Conservation (phyloP, 1,140 invertebrate species). For the Macrosteles quadrilineatus region DNA sequence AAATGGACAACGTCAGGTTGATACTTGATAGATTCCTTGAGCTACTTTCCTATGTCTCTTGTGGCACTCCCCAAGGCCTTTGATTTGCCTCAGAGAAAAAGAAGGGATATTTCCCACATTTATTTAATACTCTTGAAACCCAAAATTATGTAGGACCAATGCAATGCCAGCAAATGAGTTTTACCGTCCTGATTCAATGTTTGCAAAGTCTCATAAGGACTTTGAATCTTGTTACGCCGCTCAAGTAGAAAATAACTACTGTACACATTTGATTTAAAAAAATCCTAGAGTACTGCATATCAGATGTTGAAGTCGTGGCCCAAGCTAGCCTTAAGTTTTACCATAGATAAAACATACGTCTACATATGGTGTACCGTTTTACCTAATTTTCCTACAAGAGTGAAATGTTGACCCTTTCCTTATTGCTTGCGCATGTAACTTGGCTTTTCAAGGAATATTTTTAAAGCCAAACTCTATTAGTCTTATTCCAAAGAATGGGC, state of each 20-base stretch:
- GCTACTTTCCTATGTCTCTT: constrained; percentile 43
- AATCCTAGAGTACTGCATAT: constrained; percentile 30
- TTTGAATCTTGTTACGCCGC: constrained; percentile 23
- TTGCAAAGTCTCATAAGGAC: neutral
- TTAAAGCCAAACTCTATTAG: constrained; percentile 1
- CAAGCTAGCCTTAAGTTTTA: constrained; percentile 25
- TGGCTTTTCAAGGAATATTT: neutral
- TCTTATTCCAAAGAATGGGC: neutral
- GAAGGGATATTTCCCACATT: constrained; percentile 32
- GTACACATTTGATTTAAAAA: constrained; percentile 27
- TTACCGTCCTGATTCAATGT: constrained; percentile 27
- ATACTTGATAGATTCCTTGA: constrained; percentile 44
- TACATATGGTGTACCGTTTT: too few relatives aligned
- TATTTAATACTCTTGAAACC: constrained; percentile 20
- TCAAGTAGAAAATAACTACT: constrained; percentile 22
- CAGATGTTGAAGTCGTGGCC: constrained; percentile 31
- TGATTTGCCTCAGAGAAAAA: constrained; percentile 28
- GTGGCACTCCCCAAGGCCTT: constrained; percentile 42
- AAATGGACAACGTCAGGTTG: constrained; percentile 36
- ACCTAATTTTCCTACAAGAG: neutral
- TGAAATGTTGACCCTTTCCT: constrained; percentile 16
- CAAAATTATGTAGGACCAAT: constrained; percentile 29
- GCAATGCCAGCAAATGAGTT: constrained; percentile 18
- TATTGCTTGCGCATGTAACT: constrained; percentile 1
- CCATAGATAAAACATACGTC: too few relatives aligned